Percentiles rank a stretch among this genome's conserved stretches.
Conservation (phyloP, 2,113 vertebrate genomes). For the Polypterus senegalus region DNA sequence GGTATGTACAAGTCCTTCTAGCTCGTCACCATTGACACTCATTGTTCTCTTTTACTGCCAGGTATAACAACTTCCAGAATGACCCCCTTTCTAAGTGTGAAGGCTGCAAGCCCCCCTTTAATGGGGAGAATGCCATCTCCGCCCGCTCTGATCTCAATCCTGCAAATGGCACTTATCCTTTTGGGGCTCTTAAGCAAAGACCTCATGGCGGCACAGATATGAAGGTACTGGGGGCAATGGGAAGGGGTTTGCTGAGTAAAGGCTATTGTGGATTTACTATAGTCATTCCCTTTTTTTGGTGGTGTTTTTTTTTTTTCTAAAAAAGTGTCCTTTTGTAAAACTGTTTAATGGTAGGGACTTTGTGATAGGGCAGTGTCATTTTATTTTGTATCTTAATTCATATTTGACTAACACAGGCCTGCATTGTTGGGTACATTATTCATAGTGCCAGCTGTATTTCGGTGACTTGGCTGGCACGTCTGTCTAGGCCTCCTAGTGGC, state of each 20-base stretch:
- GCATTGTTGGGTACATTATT: too few relatives aligned
- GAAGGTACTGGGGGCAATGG: conserved; percentile 52
- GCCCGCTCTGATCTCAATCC: conserved; percentile 86
- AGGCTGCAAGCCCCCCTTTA: conserved; percentile 57
- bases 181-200: conserved; percentile 73
- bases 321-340: conserved; percentile 14
- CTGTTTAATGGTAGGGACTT: neutral
- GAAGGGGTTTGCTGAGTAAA: too few relatives aligned
- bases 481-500: too few relatives aligned
- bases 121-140: conserved; percentile 76
- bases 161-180: conserved; percentile 80
- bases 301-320: neutral
- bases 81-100: conserved; percentile 70
- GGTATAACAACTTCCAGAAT: conserved; percentile 77
- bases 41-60: conserved; percentile 24
- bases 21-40: too few relatives aligned
- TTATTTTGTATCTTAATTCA: too few relatives aligned
- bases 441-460: too few relatives aligned
- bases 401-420: too few relatives aligned
- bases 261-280: too few relatives aligned
- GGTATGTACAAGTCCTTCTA: too few relatives aligned
- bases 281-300: too few relatives aligned
- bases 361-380: too few relatives aligned
- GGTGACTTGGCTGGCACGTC: too few relatives aligned
- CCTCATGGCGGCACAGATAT: conserved; percentile 78